These are phyloP conservation scores for Poeciliopsis paucimaculata DNA, from an alignment of 2,797 vertebrate species.

Conservation along the genomic window DNA sequence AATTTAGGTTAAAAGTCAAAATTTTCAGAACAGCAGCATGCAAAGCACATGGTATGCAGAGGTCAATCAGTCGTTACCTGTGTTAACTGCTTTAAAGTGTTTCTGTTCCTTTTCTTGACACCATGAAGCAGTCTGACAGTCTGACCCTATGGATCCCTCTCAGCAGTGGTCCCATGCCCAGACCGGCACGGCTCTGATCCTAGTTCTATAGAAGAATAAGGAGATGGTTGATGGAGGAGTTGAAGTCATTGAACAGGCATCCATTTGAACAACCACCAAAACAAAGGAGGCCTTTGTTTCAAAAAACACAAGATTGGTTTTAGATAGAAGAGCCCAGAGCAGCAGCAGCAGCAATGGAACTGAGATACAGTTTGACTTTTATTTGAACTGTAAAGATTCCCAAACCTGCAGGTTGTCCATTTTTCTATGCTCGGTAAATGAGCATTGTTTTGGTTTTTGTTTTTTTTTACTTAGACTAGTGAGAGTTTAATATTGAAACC, in stretches of 20 bases:
- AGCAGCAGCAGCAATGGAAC: conserved; percentile 41
- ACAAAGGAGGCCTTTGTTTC: conserved; percentile 74
- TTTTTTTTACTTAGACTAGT: neutral
- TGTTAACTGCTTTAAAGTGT: neutral
- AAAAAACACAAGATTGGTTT: conserved; percentile 73
- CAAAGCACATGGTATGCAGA: neutral
- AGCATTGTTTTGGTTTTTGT: neutral
- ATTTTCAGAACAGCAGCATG: neutral
- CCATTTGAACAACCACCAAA: conserved; percentile 60
- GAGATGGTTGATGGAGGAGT: conserved; percentile 74
- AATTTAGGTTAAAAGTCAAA: neutral
- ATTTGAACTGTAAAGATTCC: conserved; percentile 38
- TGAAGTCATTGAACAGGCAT: conserved; percentile 81
- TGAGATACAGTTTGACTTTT: conserved; percentile 54
- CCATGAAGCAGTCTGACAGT: neutral
- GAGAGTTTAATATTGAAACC: conserved; percentile 38
- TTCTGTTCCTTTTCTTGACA: neutral
- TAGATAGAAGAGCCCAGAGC: conserved; percentile 52
- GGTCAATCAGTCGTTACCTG: neutral
- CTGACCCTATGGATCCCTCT: conserved; percentile 36
- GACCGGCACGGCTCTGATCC: conserved; percentile 73
- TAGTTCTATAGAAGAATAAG: conserved; percentile 76
- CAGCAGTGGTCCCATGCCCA: conserved; percentile 73
- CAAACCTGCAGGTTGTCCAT: neutral
- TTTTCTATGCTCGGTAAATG: neutral